A percentile compares a stretch with the other conserved stretches of the same genome.
Conservation (phyloP, 2,888 invertebrate genomes). For the Ctena decussata region DNA sequence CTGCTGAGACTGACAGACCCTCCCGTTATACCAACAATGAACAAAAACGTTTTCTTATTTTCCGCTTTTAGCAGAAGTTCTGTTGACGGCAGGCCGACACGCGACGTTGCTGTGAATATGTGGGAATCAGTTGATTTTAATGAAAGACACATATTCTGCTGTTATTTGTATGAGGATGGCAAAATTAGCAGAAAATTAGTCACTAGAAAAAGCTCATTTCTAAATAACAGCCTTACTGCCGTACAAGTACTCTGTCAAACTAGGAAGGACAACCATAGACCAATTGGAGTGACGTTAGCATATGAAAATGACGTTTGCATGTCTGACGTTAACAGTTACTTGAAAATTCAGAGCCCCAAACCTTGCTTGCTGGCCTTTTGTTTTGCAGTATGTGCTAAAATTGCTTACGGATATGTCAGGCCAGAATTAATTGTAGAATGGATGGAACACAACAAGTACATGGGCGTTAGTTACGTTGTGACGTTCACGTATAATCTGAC, state of each 20-base stretch:
- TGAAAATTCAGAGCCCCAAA: neutral
- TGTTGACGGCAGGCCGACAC: neutral
- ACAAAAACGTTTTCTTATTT: constrained; percentile 1
- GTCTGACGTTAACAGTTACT: neutral
- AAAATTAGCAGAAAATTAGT: neutral
- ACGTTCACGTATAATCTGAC: constrained; percentile 31
- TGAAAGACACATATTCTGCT: neutral
- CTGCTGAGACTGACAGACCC: neutral
- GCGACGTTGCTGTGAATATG: neutral
- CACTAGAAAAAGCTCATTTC: neutral
- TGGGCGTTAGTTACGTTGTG: constrained; percentile 39
- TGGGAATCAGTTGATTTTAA: neutral
- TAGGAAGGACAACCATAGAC: neutral
- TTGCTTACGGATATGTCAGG: constrained; percentile 31
- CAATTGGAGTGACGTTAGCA: neutral
- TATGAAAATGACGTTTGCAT: neutral
- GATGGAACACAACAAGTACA: constrained; percentile 43
- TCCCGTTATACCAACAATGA: neutral
- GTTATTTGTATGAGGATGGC: neutral
- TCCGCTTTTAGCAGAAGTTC: neutral
- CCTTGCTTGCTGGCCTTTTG: neutral
- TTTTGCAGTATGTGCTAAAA: constrained; percentile 44
- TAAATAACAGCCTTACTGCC: neutral
- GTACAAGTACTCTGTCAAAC: neutral
- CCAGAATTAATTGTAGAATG: constrained; percentile 37